phyloP scores from a whole-genome alignment of 2,113 vertebrate species.

The Misgurnus anguillicaudatus region DNA sequence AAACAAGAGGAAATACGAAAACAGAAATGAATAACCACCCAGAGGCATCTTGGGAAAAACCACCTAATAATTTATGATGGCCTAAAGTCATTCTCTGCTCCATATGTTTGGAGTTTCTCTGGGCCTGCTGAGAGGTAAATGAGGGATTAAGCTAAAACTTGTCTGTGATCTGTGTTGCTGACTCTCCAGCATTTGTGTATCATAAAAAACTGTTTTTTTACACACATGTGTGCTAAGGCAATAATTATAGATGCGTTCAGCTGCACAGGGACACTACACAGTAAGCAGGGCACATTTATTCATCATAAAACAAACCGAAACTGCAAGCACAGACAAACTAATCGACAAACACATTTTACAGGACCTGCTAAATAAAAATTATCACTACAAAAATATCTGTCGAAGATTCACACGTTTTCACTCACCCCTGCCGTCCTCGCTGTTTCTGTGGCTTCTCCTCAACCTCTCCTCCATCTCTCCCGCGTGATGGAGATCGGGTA shows the following conservation, averaged over 20 bases:
- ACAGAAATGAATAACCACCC: not conserved
- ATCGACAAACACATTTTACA: not conserved
- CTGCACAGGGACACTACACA: too few relatives aligned
- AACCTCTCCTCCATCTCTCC: constrained; percentile 74
- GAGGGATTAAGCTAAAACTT: not conserved
- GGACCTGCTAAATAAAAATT: not conserved
- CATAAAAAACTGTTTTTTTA: too few relatives aligned
- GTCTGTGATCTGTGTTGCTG: too few relatives aligned
- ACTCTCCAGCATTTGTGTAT: too few relatives aligned
- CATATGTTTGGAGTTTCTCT: not conserved
- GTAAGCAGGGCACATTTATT: too few relatives aligned
- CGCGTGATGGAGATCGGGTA: constrained; percentile 87
- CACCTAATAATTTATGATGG: not conserved
- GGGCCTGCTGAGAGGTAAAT: not conserved
- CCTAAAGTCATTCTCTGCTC: constrained; percentile 8
- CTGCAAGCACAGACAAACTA: too few relatives aligned
- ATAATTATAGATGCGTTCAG: too few relatives aligned
- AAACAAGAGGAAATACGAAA: not conserved
- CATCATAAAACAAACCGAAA: too few relatives aligned
- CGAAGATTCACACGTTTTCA: not conserved
- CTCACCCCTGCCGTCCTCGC: constrained; percentile 80
- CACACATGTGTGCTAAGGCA: too few relatives aligned
- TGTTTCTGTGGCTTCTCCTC: constrained; percentile 80
- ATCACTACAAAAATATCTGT: not conserved
- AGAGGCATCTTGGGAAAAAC: constrained; percentile 9